Evolutionary conservation across 1,140 invertebrate species (phyloP), one percentile per base, ranked within the genome.

Genomic region (Drosophila busckii): DNA sequence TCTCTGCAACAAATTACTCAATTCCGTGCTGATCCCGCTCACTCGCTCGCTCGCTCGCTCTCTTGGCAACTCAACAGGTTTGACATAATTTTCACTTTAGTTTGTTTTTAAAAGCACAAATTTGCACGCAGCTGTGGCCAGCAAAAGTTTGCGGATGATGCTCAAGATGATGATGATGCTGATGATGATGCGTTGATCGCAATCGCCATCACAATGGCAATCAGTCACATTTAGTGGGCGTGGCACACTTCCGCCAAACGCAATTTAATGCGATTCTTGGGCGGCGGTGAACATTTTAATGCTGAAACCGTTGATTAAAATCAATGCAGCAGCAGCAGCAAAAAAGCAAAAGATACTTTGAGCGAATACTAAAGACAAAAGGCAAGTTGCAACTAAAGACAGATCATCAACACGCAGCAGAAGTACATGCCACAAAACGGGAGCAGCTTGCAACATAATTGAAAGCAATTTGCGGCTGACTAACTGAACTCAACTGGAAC

Each of bases 401-500:
- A 80, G 73, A 73, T 78, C 75, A 82, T 62, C 73, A 59, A 69
- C 62, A 59, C 63, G 75, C 58, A 63, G 69, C 73, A 73, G n/a
- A n/a, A n/a, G n/a, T n/a, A n/a, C n/a, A n/a, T n/a, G n/a, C n/a
- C n/a, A n/a, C n/a, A 80, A 80, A 80, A 80, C 75, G 75, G 75
- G 75, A 80, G 75, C 75, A 80, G 56, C 69, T 65, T 82, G 75
- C 75, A 80, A 75, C 75, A 69, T 80, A 82, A 80, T 80, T 80
- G 75, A 80, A 80, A 80, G 75, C 75, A 80, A 80, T 80, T 80
- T 80, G 75, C 71, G 75, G 75, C 75, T 67, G 71, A 63, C 61
- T 64, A 28, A 48, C 37, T 66, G 48, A 16, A 22, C 28, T 34
- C 12, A 32, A 41, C 9, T 16, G 35, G 8, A 32, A 42, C 48